Evolutionary conservation across 2,888 invertebrate genomes (phyloP).

Genomic region (Lithosia quadra): DNA sequence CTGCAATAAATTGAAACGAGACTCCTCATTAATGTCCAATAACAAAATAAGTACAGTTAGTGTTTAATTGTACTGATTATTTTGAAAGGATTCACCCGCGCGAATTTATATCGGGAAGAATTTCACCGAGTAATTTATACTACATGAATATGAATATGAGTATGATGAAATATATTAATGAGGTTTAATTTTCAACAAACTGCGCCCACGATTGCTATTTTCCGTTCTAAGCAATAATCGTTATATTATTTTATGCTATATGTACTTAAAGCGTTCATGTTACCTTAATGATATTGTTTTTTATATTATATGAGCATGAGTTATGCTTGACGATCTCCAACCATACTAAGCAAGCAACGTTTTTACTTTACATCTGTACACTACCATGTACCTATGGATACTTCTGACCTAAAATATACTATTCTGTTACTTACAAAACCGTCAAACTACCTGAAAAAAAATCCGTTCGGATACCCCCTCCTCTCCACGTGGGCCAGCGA

Average conservation of each 20-base stretch:
- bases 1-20: constrained; percentile 61
- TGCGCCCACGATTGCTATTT: too few relatives aligned
- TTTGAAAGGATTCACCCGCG: not conserved
- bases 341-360: not conserved
- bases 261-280: too few relatives aligned
- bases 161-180: too few relatives aligned
- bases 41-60: not conserved
- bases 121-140: not conserved
- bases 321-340: not conserved
- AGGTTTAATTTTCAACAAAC: too few relatives aligned
- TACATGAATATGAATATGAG: too few relatives aligned
- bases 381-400: not conserved
- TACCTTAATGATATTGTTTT: too few relatives aligned
- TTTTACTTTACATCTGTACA: not conserved
- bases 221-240: too few relatives aligned
- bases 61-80: not conserved
- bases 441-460: too few relatives aligned
- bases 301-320: not conserved
- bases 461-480: too few relatives aligned
- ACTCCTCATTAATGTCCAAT: constrained; percentile 50
- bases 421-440: not conserved
- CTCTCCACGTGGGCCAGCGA: too few relatives aligned
- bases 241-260: too few relatives aligned
- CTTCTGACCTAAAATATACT: not conserved
- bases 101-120: not conserved